Percentiles rank a stretch among this genome's conserved stretches.
These are phyloP conservation scores for Zaprionus gabonicus DNA, from an alignment of 1,140 invertebrate genomes.

Conservation along the genomic window DNA sequence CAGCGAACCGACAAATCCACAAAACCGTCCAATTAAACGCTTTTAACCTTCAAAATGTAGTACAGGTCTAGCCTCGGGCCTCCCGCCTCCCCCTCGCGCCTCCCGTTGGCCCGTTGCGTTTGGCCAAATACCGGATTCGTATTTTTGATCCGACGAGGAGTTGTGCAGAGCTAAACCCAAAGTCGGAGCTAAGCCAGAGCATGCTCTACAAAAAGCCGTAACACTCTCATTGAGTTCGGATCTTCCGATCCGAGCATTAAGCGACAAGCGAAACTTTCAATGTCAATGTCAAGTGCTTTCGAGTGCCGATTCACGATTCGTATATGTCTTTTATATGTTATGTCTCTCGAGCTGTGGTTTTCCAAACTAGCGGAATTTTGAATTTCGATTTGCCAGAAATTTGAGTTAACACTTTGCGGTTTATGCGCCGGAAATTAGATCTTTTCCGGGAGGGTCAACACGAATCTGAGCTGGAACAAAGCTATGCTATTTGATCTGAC, in stretches of 20 bases:
- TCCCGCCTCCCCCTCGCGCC: constrained; percentile 1
- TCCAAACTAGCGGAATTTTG: not conserved
- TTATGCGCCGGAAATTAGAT: constrained; percentile 64
- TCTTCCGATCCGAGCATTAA: constrained; percentile 47
- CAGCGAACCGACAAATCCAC: constrained; percentile 39
- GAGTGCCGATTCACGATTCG: constrained; percentile 18
- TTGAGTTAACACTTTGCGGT: constrained; percentile 51
- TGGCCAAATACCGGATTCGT: constrained; percentile 53
- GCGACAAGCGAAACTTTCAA: constrained; percentile 69
- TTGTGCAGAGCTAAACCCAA: constrained; percentile 7
- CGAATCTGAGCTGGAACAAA: constrained; percentile 46
- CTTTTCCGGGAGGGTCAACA: constrained; percentile 41
- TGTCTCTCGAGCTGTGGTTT: constrained; percentile 32
- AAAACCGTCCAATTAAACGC: constrained; percentile 47
- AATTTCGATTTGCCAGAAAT: constrained; percentile 42
- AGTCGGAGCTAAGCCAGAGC: not conserved
- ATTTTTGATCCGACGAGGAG: constrained; percentile 8
- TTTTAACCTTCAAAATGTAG: constrained; percentile 61
- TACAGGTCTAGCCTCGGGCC: constrained; percentile 53
- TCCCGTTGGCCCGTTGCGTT: constrained; percentile 16
- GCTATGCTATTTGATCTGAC: constrained; percentile 25
- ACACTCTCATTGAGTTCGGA: constrained; percentile 44
- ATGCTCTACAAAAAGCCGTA: constrained; percentile 6
- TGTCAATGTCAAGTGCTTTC: constrained; percentile 75
- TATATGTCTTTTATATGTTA: constrained; percentile 23